Base-by-base conservation (phyloP, 2,888 invertebrate genomes). In the Drosophila phalerata region DNA sequence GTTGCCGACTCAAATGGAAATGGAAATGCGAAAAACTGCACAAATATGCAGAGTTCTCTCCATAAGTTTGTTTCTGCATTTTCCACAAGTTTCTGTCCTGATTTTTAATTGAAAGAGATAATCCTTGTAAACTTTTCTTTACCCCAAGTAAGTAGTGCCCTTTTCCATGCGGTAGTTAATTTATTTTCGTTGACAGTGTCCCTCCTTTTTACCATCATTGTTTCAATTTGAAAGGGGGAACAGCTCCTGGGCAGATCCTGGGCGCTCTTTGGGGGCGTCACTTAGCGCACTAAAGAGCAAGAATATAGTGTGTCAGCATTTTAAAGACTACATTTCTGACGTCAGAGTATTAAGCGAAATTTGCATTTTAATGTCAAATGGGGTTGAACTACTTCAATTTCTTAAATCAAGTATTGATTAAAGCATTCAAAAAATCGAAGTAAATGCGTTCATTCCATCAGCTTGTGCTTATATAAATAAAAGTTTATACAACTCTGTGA, bases 231-330 rank as follows among this genome's bases (percentile, higher is more conserved):
- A 11, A 15, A 43, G 3, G 4, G 15, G 15, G 22, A n/a, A n/a
- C 11, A 13, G 11, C 5, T 25, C 25, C 34, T 52, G 25, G 25
- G 22, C 11, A 13, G 11, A 8, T 25, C 25, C 34, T 52, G 25
- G 25, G 6, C 10, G 17, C n/a, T 13, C 45, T 19, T 34, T 45
- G 15, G 58, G 58, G 57, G 63, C 75, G 48, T 66, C 66, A 69
- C 64, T 80, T 82, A 40, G 57, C 60, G 63, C 61, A 57, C 51
- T 75, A 65, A 77, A 82, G 48, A 70, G 62, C 65, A 37, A 34
- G 56, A 56, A 72, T 77, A 77, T 68, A 79, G 67, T 77, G 75
- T 70, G 79, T 75, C 85, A 87, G 83, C 83, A 70, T 56, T 72
- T 86, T 51, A 57, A 52, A 28, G 63, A 61, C 58, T 57, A 71